These are phyloP conservation scores for Setophaga petechia DNA, from an alignment of 2,113 vertebrate genomes.

Conservation along the genomic window DNA sequence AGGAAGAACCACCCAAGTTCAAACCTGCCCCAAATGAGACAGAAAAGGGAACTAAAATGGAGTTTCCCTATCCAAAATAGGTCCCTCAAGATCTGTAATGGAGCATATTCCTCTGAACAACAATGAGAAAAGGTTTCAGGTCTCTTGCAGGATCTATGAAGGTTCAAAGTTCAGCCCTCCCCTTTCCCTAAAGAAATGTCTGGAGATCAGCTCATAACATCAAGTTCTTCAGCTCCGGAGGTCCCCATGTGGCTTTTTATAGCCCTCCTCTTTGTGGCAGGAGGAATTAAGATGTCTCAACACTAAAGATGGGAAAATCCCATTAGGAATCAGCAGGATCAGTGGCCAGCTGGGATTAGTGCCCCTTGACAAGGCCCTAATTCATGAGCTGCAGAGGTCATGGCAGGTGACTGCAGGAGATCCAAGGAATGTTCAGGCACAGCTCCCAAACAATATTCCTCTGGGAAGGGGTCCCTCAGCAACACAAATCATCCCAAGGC, in stretches of 20 bases:
- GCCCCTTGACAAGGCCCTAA: neutral
- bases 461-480: neutral
- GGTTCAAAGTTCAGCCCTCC: neutral
- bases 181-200: neutral
- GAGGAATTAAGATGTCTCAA: constrained; percentile 13
- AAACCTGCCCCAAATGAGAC: neutral
- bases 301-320: constrained; percentile 45
- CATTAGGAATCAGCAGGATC: constrained; percentile 39
- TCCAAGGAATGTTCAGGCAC: neutral
- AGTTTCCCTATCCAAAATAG: neutral
- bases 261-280: neutral
- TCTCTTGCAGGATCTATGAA: neutral
- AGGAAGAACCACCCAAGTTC: neutral
- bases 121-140: neutral
- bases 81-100: neutral
- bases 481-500: neutral
- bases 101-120: neutral
- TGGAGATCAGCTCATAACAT: neutral
- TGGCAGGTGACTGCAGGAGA: neutral
- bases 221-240: neutral
- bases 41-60: neutral
- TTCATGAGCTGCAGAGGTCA: neutral
- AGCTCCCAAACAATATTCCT: neutral
- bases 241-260: neutral
- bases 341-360: constrained; percentile 44